phyloP scores from a whole-genome alignment of 2,888 invertebrate species.

The Rhagium mordax region DNA sequence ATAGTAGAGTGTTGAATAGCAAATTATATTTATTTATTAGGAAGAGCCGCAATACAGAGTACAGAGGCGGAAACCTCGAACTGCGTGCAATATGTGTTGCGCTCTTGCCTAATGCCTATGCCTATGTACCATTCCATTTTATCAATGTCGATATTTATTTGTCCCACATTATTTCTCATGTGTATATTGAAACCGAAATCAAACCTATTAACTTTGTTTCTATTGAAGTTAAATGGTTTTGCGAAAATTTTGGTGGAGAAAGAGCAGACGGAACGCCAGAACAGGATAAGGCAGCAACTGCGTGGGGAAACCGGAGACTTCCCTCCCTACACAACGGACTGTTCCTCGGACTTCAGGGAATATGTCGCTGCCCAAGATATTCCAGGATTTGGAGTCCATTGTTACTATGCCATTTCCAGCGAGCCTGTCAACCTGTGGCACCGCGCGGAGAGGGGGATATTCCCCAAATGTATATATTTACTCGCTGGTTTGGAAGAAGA shows the following conservation, averaged over 20 bases:
- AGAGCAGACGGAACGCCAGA: constrained; percentile 56
- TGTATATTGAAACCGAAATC: too few species aligned
- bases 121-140: too few species aligned
- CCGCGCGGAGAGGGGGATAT: constrained; percentile 62
- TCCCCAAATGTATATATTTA: constrained; percentile 61
- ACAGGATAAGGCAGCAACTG: constrained; percentile 51
- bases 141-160: too few species aligned
- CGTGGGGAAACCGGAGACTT: constrained; percentile 59
- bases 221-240: constrained; percentile 58
- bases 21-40: too few species aligned
- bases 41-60: too few species aligned
- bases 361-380: constrained; percentile 71
- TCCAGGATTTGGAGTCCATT: constrained; percentile 71
- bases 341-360: constrained; percentile 68
- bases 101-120: too few species aligned
- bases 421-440: constrained; percentile 69
- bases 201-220: constrained; percentile 9
- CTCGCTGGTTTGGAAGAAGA: too few species aligned
- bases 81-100: too few species aligned
- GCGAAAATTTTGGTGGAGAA: constrained; percentile 64
- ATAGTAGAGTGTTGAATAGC: too few species aligned
- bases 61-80: too few species aligned
- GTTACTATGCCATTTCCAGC: constrained; percentile 71
- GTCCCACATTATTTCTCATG: too few species aligned
- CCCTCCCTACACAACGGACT: constrained; percentile 65